Evolutionary conservation across 2,888 invertebrate genomes (phyloP), one percentile per base, ranked within the genome.

Genomic region (Morinoia aosen): DNA sequence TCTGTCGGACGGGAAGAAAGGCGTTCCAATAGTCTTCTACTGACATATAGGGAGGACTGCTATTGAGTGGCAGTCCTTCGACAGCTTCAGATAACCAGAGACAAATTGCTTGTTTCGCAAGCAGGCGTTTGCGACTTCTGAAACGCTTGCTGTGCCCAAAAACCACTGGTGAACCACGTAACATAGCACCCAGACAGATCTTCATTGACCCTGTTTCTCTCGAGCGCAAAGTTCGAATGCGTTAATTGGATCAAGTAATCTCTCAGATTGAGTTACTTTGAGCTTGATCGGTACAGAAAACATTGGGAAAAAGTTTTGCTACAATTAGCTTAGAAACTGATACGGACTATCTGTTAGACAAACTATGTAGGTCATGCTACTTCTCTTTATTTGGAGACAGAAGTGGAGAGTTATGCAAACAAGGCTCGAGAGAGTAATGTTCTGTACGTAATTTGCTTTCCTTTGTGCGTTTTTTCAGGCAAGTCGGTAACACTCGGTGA

Each of bases 61-160:
- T 93, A 93, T 93, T 93, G 93, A 93, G 93, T 93, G 93, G 93
- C 93, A 93, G 57, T n/a, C 56, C 93, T 93, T 93, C 93, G 93
- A 93, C 93, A 93, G 33, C 57, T 93, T n/a, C 58, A 57, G 93
- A 93, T 93, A 93, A 93, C 57, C 57, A 57, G 90, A 93, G 93
- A 93, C 93, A 93, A 93, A 93, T 93, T 93, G 57, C 57, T 57
- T 56, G 93, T 57, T 93, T 93, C 48, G 93, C 93, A 93, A 93
- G 93, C 93, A 93, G 93, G 93, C 16, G 19, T 57, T 93, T 57
- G 93, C 57, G 56, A 93, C 93, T 93, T 57, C 93, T 93, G 57
- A n/a, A 57, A 93, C 57, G 93, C 19, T 93, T 57, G 11, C 93
- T 57, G 8, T 93, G 48, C 90, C 40, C 39, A 48, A 48, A 90